Evolutionary conservation across 1,140 invertebrate genomes (phyloP), one percentile per base, ranked within the genome.

Genomic region (Anoplophora glabripennis): DNA sequence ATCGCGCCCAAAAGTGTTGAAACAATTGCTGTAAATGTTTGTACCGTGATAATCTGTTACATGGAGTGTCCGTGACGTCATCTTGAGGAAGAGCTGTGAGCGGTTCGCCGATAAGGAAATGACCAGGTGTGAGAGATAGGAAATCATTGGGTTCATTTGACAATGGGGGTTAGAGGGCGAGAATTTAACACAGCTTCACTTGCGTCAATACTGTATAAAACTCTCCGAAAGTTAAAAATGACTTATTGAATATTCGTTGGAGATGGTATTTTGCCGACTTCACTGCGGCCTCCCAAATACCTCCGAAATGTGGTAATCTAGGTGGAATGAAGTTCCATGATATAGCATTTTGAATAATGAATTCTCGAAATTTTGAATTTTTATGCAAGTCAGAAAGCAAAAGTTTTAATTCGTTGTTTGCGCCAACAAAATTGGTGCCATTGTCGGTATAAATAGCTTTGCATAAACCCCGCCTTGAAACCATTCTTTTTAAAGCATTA

Each of bases 171-270:
- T 77, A 28, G 10, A 72, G 75, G 34, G 74, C 65, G 15, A 69
- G 75, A 63, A 78, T 79, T 3, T 69, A 59, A 28, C 71, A 36
- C 35, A 63, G 61, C 59, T 72, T 68, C 28, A 73, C 68, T 67
- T 72, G 70, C 41, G 66, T 17, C 28, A 73, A 64, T 47, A 71
- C 14, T 10, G 69, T 72, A 42, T 28, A 59, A 8, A 68, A 53
- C 44, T 62, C 28, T 28, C 53, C 45, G 46, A 17, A 54, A 62
- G 60, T 59, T 12, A 58, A 49, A 34, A 8, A 7, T 1, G 33
- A 4, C 1, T 58, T 15, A 7, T 34, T 28, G 1, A 51, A 15
- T 7, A 61, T 41, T 14, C 45, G 1, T 46, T 42, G 35, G 15
- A 58, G 21, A 33, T 55, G 40, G 34, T n/a, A 45, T 45, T 55